Conservation (phyloP, 2,113 vertebrate genomes). For the Gila orcuttii region DNA sequence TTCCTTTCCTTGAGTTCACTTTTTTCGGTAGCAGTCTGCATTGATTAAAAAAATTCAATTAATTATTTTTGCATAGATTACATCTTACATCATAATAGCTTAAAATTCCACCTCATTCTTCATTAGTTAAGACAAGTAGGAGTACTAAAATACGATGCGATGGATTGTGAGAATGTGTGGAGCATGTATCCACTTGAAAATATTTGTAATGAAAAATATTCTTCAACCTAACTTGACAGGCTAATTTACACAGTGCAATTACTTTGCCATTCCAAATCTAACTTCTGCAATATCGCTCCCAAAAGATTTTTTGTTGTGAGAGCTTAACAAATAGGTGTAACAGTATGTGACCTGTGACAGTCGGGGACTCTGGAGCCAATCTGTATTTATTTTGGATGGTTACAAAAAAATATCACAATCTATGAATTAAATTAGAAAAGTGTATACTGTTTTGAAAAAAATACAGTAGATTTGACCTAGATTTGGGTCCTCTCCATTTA, state of each 20-base stretch:
- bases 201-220: conserved; percentile 34
- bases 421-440: not conserved
- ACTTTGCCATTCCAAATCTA: conserved; percentile 16
- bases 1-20: not conserved
- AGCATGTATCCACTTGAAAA: conserved; percentile 12
- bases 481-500: not conserved
- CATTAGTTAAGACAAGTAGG: conserved; percentile 35
- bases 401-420: not conserved
- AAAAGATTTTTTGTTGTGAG: conserved; percentile 14
- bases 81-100: not conserved
- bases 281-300: not conserved
- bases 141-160: not conserved
- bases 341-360: not conserved
- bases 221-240: conserved; percentile 23
- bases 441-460: not conserved
- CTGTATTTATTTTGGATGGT: not conserved
- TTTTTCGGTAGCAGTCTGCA: not conserved
- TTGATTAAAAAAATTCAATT: too few relatives aligned
- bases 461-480: not conserved
- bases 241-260: conserved; percentile 38
- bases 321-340: not conserved
- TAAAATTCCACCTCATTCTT: not conserved
- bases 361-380: conserved; percentile 4
- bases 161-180: not conserved
- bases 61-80: too few relatives aligned